Evolutionary conservation across 1,140 invertebrate species (phyloP), one percentile per base, ranked within the genome.

Genomic region (Akabosia matsudoensis): DNA sequence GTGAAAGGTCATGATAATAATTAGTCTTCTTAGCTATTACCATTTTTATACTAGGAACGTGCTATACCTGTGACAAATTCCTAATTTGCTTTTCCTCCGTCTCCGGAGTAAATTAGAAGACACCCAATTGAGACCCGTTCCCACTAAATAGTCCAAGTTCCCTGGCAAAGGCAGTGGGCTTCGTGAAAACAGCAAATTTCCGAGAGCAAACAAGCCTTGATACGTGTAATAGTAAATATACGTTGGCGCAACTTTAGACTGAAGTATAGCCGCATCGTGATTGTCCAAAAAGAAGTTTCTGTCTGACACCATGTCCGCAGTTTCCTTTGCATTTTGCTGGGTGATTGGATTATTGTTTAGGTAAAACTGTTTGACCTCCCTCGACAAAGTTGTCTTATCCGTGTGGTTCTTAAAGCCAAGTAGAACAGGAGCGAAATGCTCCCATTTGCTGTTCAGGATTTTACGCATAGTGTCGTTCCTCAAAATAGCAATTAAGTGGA

Each of bases 141-240:
- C 74, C 14, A 74, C 37, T 7, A 73, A 64, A 18, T 74, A 74
- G 56, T 74, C 73, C 10, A 78, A 52, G 16, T 54, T 37, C 45
- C 54, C 73, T 34, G 76, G 76, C 30, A 77, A 28, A 31, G 37
- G 37, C 3, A 74, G 52, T 1, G 31, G 4, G 0, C 74, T 75
- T 56, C 70, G 75, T 28, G 51, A 34, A 56, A 77, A 73, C 13
- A 80, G 22, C 28, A 78, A 45, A 51, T 78, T 78, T 26, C 70
- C 79, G 33, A 80, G 51, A 13, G 67, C 56, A n/a, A 76, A 74
- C 24, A 76, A 13, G 1, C 76, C 76, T 30, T 76, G 24, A 67
- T 80, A 80, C 4, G 74, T 78, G 33, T 74, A 80, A 34, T 74
- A 77, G 64, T 80, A 80, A 0, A 72, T 26, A 34, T 78, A 80